Percentiles rank a stretch among this genome's conserved stretches.
These are phyloP conservation scores for Agelastica alni DNA, from an alignment of 2,888 invertebrate genomes.

Conservation along the genomic window DNA sequence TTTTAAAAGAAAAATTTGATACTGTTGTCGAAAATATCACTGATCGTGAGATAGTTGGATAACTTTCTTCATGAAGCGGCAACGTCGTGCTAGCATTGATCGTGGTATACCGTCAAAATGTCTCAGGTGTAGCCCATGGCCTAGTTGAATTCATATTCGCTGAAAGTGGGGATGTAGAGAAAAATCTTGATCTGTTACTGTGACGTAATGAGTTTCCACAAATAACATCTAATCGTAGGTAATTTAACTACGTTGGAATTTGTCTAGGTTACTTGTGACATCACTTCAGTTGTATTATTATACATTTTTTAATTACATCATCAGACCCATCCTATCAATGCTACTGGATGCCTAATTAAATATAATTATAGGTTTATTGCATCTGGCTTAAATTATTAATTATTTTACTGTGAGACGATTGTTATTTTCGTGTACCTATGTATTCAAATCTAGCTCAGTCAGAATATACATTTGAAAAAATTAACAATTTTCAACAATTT, in stretches of 20 bases:
- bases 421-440: too few relatives aligned
- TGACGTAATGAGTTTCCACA: slow-evolving; percentile 53
- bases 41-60: too few relatives aligned
- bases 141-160: slow-evolving; percentile 20
- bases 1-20: too few relatives aligned
- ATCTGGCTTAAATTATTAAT: too few relatives aligned
- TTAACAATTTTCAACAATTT: too few relatives aligned
- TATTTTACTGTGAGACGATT: too few relatives aligned
- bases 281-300: slow-evolving; percentile 21
- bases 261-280: slow-evolving; percentile 24
- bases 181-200: slow-evolving; percentile 27
- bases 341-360: not conserved
- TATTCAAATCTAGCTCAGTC: too few relatives aligned
- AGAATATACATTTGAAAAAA: too few relatives aligned
- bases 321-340: too few relatives aligned
- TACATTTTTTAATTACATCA: slow-evolving; percentile 6
- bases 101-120: slow-evolving; percentile 20
- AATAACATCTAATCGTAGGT: slow-evolving; percentile 46
- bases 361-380: too few relatives aligned
- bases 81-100: slow-evolving; percentile 14
- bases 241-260: slow-evolving; percentile 24
- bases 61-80: slow-evolving; percentile 7
- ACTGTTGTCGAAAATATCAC: too few relatives aligned
- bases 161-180: slow-evolving; percentile 11
- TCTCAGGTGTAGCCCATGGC: slow-evolving; percentile 24